Evolutionary conservation across 2,113 vertebrate species (phyloP), one percentile per base, ranked within the genome.

Genomic region (Gobiocypris rarus): DNA sequence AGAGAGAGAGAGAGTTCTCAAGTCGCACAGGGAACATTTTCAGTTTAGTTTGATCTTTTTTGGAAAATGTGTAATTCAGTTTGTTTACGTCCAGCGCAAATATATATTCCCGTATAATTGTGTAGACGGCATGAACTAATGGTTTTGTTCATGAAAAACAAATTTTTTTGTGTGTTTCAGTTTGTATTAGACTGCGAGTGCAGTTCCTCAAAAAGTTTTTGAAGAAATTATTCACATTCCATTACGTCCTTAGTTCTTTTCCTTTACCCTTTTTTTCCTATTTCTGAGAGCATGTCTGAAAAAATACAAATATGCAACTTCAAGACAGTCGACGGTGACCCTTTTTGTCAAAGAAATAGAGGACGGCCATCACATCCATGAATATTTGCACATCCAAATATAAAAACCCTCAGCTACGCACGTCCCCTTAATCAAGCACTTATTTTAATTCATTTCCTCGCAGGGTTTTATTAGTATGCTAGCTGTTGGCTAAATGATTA

Each of bases 381-480:
- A 88, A 85, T 83, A 82, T 78, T 75, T 45, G 78, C n/a, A 28
- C 84, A 84, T 86, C 85, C 77, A 87, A 83, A 89, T 84, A 86
- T 88, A 87, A 88, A 75, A 90, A 88, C 79, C 89, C 82, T 84
- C 80, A 88, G 48, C 83, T 65, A 69, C 81, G 84, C 85, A 24
- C 65, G 75, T 78, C 73, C 84, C 88, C 84, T 85, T 89, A 87
- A 90, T 89, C 88, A 89, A 89, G 79, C 82, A 75, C 87, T 89
- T 82, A 61, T 86, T 88, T 88, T 90, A 90, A 90, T 89, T 86
- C 86, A 84, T 87, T 89, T 88, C 76, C 84, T 87, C 87, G 82
- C 70, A 65, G 84, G 88, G 87, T 87, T 88, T 88, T 88, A 89
- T 90, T 89, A 89, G 84, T 88, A 90, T 90, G 79, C 88, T 90